phyloP scores from a whole-genome alignment of 1,140 invertebrate species.

The Cyclina sinensis region DNA sequence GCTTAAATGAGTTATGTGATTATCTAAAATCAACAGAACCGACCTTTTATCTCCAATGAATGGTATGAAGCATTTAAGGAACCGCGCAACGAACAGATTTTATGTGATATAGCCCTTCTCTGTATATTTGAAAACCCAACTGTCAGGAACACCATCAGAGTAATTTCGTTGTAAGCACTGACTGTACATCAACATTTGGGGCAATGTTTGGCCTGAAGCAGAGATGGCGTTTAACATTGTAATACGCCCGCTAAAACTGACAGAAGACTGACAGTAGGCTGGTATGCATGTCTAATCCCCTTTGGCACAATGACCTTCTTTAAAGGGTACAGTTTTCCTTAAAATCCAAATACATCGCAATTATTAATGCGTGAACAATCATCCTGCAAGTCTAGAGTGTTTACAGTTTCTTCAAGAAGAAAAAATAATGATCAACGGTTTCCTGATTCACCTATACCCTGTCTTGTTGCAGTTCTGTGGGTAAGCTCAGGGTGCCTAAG shows the following conservation, averaged over 20 bases:
- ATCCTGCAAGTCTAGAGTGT: background rate
- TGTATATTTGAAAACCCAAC: background rate
- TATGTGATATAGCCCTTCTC: background rate
- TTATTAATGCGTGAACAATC: background rate
- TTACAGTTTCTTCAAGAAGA: background rate
- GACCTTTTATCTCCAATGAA: background rate
- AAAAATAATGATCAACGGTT: background rate
- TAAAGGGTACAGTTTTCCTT: background rate
- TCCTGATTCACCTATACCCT: background rate
- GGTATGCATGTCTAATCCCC: background rate
- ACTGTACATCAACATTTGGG: background rate
- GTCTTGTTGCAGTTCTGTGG: background rate
- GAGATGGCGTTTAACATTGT: conserved; percentile 1
- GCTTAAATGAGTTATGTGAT: background rate
- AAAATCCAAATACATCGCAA: background rate
- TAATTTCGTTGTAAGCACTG: background rate
- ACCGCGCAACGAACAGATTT: background rate
- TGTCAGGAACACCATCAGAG: background rate
- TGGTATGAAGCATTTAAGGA: background rate
- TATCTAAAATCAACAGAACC: background rate
- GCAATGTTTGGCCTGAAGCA: background rate
- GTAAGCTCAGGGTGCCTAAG: background rate
- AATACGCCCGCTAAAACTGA: background rate
- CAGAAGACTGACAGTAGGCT: background rate
- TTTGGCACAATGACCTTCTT: conserved; percentile 16